Percentiles rank a stretch among this genome's conserved stretches.
phyloP scores from a whole-genome alignment of 2,888 invertebrate genomes.

The Fragum sueziense region DNA sequence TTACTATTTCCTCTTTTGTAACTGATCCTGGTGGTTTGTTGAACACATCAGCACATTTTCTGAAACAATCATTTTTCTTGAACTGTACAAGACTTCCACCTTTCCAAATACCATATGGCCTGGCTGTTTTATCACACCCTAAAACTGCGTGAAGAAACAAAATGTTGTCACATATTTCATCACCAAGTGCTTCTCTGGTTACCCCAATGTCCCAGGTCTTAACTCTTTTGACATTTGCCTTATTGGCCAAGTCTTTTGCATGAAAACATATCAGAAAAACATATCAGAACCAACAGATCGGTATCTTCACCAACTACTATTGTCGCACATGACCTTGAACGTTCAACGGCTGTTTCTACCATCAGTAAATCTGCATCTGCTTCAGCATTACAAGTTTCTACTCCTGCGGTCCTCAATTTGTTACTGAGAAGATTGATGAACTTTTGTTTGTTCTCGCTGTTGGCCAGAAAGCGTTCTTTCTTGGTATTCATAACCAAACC shows the following conservation, averaged over 20 bases:
- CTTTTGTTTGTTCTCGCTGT: not conserved
- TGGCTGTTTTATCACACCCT: conserved; percentile 7
- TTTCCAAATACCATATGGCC: not conserved
- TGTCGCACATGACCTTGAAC: not conserved
- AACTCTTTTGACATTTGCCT: not conserved
- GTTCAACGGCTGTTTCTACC: conserved; percentile 5
- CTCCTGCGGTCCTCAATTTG: not conserved
- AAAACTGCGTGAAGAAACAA: not conserved
- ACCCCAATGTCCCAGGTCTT: not conserved
- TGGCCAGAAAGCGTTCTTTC: not conserved
- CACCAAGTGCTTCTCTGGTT: not conserved
- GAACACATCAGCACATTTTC: not conserved
- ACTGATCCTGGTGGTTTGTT: not conserved
- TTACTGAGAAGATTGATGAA: not conserved
- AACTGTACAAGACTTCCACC: not conserved
- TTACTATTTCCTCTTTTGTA: not conserved
- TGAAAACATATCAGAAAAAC: not conserved
- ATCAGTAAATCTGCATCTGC: conserved; percentile 1
- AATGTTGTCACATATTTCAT: not conserved
- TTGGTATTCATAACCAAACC: not conserved
- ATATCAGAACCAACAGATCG: conserved; percentile 1
- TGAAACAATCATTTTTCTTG: conserved; percentile 1
- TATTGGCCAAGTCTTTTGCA: not conserved
- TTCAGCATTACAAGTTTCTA: conserved; percentile 1
- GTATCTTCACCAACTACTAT: conserved; percentile 10